Evolutionary conservation across 2,888 invertebrate species (phyloP), one percentile per base, ranked within the genome.

Genomic region (Nipponacmea schrenckii): DNA sequence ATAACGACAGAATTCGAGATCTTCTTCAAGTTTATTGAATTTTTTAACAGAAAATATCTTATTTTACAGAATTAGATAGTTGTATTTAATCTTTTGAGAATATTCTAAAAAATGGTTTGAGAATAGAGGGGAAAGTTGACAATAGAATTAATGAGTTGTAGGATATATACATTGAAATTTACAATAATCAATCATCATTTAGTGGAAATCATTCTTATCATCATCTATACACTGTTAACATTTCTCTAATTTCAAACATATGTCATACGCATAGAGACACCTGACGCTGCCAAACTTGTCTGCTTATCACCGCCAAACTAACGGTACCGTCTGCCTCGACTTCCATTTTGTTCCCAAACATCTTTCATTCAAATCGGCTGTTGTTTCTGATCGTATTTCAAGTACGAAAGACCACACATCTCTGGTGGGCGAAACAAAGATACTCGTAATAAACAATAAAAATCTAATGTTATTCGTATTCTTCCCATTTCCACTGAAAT

Each of bases 301-400:
- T 66, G 66, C 66, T 44, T 46, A 46, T 66, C 44, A 31, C 66
- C 66, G 66, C 66, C 66, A 66, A 66, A 66, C 56, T 56, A 56
- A 56, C 56, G 56, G 56, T 56, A 56, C 10, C 56, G 56, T 56
- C 56, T 56, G 56, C 56, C 56, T 24, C 24, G 56, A 24, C 56
- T 56, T 56, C 56, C 56, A 56, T 56, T 56, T 56, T 56, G 56
- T 56, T 56, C 56, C 56, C 56, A 56, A 56, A 56, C 56, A 56
- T 56, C 56, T 56, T 56, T 56, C 56, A 56, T 56, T 56, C 56
- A 56, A 56, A 56, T 56, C 56, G 56, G 20, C 56, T 56, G 56
- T 56, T 56, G 20, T 56, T 56, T 56, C 56, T 24, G 56, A 56
- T 56, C 56, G 56, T 56, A 24, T 56, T 56, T 24, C 56, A 56